These are phyloP conservation scores for Xestoiulus laeticollis DNA, from an alignment of 2,888 invertebrate genomes.

Conservation along the genomic window DNA sequence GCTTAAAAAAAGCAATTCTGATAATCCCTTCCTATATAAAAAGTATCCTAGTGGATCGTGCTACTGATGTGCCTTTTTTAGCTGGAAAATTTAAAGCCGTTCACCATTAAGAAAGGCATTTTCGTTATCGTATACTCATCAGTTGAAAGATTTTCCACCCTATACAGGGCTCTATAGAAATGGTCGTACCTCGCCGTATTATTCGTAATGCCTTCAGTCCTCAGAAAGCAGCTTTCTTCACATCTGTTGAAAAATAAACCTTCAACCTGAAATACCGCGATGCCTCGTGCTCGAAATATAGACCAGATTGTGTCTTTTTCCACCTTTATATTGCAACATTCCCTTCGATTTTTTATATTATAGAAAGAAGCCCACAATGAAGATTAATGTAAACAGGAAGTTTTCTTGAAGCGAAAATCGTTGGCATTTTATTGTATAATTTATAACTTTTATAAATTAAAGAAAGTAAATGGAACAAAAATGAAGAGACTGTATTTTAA, in stretches of 20 bases:
- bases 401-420: neutral
- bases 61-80: neutral
- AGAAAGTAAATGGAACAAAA: neutral
- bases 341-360: neutral
- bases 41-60: neutral
- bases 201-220: neutral
- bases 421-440: neutral
- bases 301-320: neutral
- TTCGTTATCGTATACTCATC: slow-evolving; percentile 41
- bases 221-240: neutral
- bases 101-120: slow-evolving; percentile 43
- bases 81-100: neutral
- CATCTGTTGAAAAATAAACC: slow-evolving; percentile 23
- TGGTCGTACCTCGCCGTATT: neutral
- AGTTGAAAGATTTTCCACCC: slow-evolving; percentile 24
- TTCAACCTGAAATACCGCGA: neutral
- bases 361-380: slow-evolving; percentile 8
- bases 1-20: slow-evolving; percentile 23
- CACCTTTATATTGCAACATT: neutral
- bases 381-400: slow-evolving; percentile 20
- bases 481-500: neutral
- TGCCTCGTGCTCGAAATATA: neutral
- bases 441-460: neutral
- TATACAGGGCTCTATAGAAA: neutral
- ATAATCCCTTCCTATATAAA: slow-evolving; percentile 24